Percentiles rank a stretch among this genome's conserved stretches.
phyloP scores from a whole-genome alignment of 2,888 invertebrate genomes.

The Athrips mouffetella region DNA sequence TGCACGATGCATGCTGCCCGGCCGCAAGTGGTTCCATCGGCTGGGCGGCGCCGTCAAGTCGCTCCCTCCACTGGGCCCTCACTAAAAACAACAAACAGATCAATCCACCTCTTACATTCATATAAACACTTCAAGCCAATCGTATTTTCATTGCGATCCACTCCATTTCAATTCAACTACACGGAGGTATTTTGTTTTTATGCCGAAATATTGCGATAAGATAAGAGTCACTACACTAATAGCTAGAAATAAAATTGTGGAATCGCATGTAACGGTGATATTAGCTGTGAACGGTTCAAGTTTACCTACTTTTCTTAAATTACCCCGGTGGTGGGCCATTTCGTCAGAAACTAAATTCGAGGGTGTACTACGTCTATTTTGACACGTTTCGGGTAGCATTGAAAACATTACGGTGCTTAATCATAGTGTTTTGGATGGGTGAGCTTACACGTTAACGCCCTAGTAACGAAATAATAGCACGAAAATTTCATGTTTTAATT shows the following conservation, averaged over 20 bases:
- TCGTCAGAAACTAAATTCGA: constrained; percentile 47
- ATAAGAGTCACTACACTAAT: constrained; percentile 64
- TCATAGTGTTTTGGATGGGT: constrained; percentile 13
- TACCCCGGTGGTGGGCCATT: constrained; percentile 43
- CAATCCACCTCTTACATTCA: constrained; percentile 64
- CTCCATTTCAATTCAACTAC: constrained; percentile 40
- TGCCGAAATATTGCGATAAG: constrained; percentile 67
- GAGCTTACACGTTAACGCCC: background rate
- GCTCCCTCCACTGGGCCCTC: constrained; percentile 61
- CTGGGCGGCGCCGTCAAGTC: constrained; percentile 68
- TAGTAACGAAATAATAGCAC: background rate
- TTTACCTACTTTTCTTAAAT: constrained; percentile 61
- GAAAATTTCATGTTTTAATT: background rate
- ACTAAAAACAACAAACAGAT: constrained; percentile 75
- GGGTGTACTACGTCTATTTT: constrained; percentile 31
- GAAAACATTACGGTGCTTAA: constrained; percentile 4
- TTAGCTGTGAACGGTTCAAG: constrained; percentile 66
- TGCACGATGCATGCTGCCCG: constrained; percentile 66
- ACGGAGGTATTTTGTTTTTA: constrained; percentile 61
- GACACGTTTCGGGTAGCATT: constrained; percentile 18
- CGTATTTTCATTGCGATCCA: constrained; percentile 41
- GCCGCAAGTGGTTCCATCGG: constrained; percentile 67
- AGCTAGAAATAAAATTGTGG: constrained; percentile 71
- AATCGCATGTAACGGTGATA: constrained; percentile 73
- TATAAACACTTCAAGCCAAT: constrained; percentile 50